Evolutionary conservation across 2,797 vertebrate species (phyloP), one percentile per base, ranked within the genome.

Genomic region (Lerista edwardsae): DNA sequence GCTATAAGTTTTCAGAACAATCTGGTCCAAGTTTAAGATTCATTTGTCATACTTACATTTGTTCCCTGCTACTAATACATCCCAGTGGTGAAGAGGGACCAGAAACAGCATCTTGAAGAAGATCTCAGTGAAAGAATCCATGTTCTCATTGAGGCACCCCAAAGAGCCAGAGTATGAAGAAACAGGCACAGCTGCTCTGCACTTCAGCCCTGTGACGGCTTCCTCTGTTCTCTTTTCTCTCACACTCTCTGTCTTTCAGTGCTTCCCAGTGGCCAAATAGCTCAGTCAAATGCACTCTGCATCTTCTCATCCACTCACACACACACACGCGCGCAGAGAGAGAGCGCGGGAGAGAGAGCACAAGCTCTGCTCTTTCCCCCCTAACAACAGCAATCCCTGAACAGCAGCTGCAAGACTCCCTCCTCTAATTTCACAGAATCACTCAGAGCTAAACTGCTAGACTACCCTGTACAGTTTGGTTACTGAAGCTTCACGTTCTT

Each of bases 121-220:
- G 75, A 90, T 94, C 91, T 94, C 91, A 25, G 91, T 51, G 90
- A 84, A 89, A 95, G 94, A 95, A 94, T 96, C 95, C 96, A 97
- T 97, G 90, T 88, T 94, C 93, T 67, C 88, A 77, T 93, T 89
- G 88, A 93, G 90, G 87, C 87, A 80, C 81, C 88, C 80, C 31
- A 87, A 95, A 91, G 92, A 93, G 80, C 6, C 55, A 27, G 90
- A 87, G 83, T 85, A 77, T 83, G 79, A 71, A 73, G 57, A 84
- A 84, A 82, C 65, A 77, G 44, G 44, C 73, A 41, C 89, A 88
- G 93, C 91, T 78, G 88, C 80, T 92, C 86, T 27, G 73, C 14
- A 93, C 83, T 94, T 91, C 89, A 88, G 87, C 55, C 69, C 75
- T 88, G 77, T 72, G 86, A 67, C 75, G 87, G 82, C 83, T 65